Base-by-base conservation (phyloP, 53 echinoderm and acorn worm genomes). In the Luidia sarsii region DNA sequence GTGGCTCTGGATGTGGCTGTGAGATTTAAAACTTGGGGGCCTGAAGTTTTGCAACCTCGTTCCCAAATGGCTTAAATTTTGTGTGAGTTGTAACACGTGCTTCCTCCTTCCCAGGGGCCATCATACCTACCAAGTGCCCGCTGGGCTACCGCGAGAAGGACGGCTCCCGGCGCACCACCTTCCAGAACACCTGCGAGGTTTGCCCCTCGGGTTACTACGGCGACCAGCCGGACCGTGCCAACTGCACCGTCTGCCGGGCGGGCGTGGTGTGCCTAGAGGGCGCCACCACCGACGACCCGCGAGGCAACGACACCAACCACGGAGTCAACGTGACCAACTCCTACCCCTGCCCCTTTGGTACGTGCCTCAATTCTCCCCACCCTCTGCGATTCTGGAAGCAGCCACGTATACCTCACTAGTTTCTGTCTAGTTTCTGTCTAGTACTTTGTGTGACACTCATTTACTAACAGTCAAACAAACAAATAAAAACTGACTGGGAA, bases 241-340 rank as follows among this genome's bases (percentile, higher is more conserved):
- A 81, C 67, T 97, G 99, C 50, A 65, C 86, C 63, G 85, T 94
- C 65, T 97, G 99, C 60, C 68, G 48, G 55, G 91, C 94, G 0
- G 99, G 99, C 13, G 99, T 94, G 65, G 99, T 97, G 8, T 94
- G 99, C 55, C 56, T 97, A 45, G 93, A 93, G 49, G 94, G 94
- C 2, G 93, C 99, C 1, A 94, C 90, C 13, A 97, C 99, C 0
- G 99, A 97, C 56, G 32, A 56, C 0, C 99, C 92, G 16, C 64
- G 39, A n/a, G 90, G 70, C 57, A 97, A 91, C 35, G 79, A 80
- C 49, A 89, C 91, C 4, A 80, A 70, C 66, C 85, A 94, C 64
- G 99, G 99, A 5, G 91, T 97, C 9, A 97, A 97, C 53, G 53
- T 66, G 19, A 97, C 99, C 39, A 97, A 91, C 77, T 97, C 99